Evolutionary conservation across 2,797 vertebrate genomes (phyloP).

Genomic region (Oreochromis mossambicus): DNA sequence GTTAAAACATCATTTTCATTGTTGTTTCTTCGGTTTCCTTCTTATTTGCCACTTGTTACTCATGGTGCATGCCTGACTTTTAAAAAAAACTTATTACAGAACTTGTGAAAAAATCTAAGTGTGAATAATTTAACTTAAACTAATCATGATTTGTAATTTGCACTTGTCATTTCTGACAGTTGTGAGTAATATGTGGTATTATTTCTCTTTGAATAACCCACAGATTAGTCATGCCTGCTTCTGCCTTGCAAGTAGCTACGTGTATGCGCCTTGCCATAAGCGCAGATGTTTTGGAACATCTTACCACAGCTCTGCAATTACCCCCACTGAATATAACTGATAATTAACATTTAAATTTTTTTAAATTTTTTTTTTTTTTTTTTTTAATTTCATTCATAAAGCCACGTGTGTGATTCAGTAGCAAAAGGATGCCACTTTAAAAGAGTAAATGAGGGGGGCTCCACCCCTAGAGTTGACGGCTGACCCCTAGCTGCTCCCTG

Average conservation of each 20-base stretch:
- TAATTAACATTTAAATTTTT: too few species aligned
- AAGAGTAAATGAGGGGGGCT: neutral
- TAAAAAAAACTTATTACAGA: conserved; percentile 4
- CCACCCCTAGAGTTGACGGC: conserved; percentile 42
- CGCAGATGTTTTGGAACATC: conserved; percentile 31
- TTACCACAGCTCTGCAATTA: neutral
- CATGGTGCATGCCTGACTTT: neutral
- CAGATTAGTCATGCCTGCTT: conserved; percentile 44
- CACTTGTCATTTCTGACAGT: conserved; percentile 47
- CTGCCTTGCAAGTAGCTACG: conserved; percentile 45
- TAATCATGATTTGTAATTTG: conserved; percentile 46
- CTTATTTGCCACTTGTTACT: neutral
- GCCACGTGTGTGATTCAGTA: neutral
- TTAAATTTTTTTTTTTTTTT: too few species aligned
- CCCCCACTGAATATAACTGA: neutral
- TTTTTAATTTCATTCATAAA: conserved; percentile 31
- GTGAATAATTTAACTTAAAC: conserved; percentile 32
- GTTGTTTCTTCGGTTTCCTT: conserved; percentile 23
- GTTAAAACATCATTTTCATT: neutral
- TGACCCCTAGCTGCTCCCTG: conserved; percentile 73
- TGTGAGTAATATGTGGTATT: conserved; percentile 6
- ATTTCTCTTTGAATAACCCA: conserved; percentile 33
- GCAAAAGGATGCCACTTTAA: neutral
- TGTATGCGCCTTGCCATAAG: conserved; percentile 9
- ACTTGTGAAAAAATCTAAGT: conserved; percentile 32